phyloP scores from a whole-genome alignment of 2,113 vertebrate genomes.

The Brachypodius melanocephalos region DNA sequence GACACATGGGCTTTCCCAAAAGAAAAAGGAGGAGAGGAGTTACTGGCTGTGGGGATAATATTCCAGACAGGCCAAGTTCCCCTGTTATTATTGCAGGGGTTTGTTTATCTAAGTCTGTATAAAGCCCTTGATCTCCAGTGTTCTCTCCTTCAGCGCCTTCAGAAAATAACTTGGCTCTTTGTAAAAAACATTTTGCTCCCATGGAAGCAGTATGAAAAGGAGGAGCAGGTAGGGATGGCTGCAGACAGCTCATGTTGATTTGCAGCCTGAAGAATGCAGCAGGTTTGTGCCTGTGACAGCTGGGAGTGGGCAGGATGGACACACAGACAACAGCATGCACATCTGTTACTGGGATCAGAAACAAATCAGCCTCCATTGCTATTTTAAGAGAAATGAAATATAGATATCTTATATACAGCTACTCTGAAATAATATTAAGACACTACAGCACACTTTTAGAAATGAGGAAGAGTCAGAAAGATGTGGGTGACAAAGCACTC shows the following conservation, averaged over 20 bases:
- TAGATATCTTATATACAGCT: background rate
- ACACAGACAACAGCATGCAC: background rate
- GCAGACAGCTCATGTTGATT: background rate
- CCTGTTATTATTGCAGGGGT: background rate
- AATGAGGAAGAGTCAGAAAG: background rate
- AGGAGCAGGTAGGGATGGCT: background rate
- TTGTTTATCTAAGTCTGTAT: background rate
- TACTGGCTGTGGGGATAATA: background rate
- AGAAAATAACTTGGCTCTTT: background rate
- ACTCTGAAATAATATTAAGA: background rate
- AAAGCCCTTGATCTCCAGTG: background rate
- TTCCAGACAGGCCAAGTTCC: background rate
- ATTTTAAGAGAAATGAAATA: background rate
- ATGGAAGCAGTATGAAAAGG: background rate
- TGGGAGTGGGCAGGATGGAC: background rate
- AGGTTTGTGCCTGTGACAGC: background rate
- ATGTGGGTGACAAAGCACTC: background rate
- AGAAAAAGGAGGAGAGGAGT: background rate
- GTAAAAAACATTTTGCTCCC: background rate
- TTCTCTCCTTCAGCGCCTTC: background rate
- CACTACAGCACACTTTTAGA: background rate
- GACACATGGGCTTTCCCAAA: background rate
- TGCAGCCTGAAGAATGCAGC: background rate
- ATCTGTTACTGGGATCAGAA: background rate
- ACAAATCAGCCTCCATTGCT: background rate